phyloP scores from a whole-genome alignment of 2,113 vertebrate species.

The Ascaphus truei region DNA sequence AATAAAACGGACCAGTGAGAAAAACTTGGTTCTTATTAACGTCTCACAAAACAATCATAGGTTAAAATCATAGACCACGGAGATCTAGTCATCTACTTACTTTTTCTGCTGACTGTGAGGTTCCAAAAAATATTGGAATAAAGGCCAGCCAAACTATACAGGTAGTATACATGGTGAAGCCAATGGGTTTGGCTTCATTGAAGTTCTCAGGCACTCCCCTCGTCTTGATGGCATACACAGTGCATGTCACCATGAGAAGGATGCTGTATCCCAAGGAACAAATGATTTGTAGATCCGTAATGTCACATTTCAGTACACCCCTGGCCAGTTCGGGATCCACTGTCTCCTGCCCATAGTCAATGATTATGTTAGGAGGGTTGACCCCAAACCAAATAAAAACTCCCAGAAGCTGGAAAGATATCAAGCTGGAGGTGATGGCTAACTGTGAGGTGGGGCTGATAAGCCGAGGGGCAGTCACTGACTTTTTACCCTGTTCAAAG shows the following conservation, averaged over 20 bases:
- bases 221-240: slow-evolving; percentile 97
- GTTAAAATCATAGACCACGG: too few species aligned
- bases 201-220: slow-evolving; percentile 95
- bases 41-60: too few species aligned
- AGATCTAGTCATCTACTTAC: slow-evolving; percentile 77
- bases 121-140: slow-evolving; percentile 97
- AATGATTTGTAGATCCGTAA: slow-evolving; percentile 94
- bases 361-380: slow-evolving; percentile 87
- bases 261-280: slow-evolving; percentile 95
- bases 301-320: slow-evolving; percentile 93
- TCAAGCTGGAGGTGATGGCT: slow-evolving; percentile 88
- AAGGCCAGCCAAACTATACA: slow-evolving; percentile 97
- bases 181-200: slow-evolving; percentile 96
- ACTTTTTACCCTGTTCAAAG: slow-evolving; percentile 93
- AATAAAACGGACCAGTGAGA: too few species aligned
- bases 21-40: too few species aligned
- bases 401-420: slow-evolving; percentile 87
- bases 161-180: slow-evolving; percentile 97
- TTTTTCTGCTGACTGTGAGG: slow-evolving; percentile 94
- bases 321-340: slow-evolving; percentile 80
- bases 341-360: slow-evolving; percentile 91
- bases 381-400: slow-evolving; percentile 92
- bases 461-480: slow-evolving; percentile 84
- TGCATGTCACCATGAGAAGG: slow-evolving; percentile 95
- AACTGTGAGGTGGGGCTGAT: slow-evolving; percentile 94